Conservation (phyloP, 2,113 vertebrate species). For the Phalacrocorax carbo region DNA sequence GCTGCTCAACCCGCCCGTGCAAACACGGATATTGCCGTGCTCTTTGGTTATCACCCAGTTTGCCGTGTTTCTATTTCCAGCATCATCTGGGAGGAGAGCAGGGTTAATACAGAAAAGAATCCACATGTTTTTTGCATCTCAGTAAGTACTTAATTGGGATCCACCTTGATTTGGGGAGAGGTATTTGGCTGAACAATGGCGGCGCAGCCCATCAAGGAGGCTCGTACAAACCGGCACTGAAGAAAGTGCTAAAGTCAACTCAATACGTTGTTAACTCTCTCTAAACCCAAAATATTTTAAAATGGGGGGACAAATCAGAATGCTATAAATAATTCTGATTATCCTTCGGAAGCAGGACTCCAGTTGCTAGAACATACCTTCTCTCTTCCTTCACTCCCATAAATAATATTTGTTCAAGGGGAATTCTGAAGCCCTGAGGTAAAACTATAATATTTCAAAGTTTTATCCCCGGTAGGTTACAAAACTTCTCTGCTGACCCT, state of each 20-base stretch:
- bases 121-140: background rate
- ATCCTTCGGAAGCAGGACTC: background rate
- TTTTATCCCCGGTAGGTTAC: background rate
- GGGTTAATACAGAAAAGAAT: background rate
- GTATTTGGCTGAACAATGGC: background rate
- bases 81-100: background rate
- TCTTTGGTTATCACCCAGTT: background rate
- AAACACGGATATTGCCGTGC: fast-evolving
- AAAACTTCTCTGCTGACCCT: background rate
- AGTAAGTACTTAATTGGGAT: background rate
- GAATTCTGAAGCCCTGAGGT: background rate
- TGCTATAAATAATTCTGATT: background rate
- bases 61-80: background rate
- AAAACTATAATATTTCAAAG: slow-evolving; percentile 6
- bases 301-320: background rate
- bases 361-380: background rate
- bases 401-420: background rate
- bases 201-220: background rate
- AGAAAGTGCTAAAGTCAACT: background rate
- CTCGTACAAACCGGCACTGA: fast-evolving
- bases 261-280: background rate
- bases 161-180: background rate
- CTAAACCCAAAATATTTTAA: background rate
- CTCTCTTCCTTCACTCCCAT: background rate
- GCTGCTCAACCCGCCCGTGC: background rate